Conservation (phyloP, 2,888 invertebrate genomes). For the Sphaerophoria rueppellii region DNA sequence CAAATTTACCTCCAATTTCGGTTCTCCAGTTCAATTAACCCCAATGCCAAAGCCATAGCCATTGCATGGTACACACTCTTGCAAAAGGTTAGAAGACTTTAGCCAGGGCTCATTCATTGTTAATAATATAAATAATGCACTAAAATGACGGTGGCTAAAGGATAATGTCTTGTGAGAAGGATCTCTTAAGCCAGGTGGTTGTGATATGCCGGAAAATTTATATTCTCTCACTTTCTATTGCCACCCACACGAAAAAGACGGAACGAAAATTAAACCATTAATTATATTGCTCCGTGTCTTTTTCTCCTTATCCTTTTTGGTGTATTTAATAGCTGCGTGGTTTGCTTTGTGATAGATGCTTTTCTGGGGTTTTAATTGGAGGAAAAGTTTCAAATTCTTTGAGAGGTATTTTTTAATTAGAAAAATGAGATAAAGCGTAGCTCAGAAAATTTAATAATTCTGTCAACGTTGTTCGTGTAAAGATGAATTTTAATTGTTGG, state of each 20-base stretch:
- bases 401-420: slow-evolving; percentile 38
- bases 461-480: background rate
- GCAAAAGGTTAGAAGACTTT: background rate
- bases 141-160: slow-evolving; percentile 9
- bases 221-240: background rate
- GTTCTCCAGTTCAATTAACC: slow-evolving; percentile 22
- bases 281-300: background rate
- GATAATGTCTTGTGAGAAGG: background rate
- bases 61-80: background rate
- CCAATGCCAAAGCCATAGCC: too few relatives aligned
- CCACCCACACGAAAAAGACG: background rate
- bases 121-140: slow-evolving; percentile 50
- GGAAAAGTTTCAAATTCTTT: slow-evolving; percentile 41
- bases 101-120: slow-evolving; percentile 20
- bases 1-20: slow-evolving; percentile 20
- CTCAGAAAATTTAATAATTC: background rate
- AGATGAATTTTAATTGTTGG: too few relatives aligned
- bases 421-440: slow-evolving; percentile 1
- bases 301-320: background rate
- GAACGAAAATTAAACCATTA: slow-evolving; percentile 43
- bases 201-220: slow-evolving; percentile 3
- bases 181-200: slow-evolving; percentile 1
- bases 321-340: background rate
- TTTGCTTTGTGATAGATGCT: background rate
- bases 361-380: slow-evolving; percentile 29